These are phyloP conservation scores for Acrocephalus kingi DNA, from an alignment of 2,113 vertebrate genomes.

Conservation along the genomic window DNA sequence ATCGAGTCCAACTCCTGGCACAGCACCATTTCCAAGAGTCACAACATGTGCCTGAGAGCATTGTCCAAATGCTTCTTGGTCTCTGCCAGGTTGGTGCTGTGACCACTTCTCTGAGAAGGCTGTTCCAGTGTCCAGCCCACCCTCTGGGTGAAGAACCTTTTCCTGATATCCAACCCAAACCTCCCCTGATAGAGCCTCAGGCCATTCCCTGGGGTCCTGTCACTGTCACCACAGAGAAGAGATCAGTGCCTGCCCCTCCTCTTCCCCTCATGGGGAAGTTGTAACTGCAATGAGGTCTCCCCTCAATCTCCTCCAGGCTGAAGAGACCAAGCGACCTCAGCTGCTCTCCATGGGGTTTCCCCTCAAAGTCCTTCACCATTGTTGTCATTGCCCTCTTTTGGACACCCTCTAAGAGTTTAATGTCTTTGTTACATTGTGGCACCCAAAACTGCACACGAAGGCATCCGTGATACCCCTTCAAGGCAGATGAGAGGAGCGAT, in stretches of 20 bases:
- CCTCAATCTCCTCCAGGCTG: not conserved
- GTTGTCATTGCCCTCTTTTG: rapidly evolving
- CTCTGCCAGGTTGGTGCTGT: not conserved
- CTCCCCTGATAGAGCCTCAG: not conserved
- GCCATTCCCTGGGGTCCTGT: not conserved
- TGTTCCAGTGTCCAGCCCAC: not conserved
- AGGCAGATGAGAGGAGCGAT: not conserved
- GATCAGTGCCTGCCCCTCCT: not conserved
- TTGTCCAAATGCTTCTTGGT: rapidly evolving
- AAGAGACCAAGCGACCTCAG: not conserved
- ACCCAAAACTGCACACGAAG: rapidly evolving
- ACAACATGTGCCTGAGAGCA: not conserved
- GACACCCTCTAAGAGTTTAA: not conserved
- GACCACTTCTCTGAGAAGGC: not conserved
- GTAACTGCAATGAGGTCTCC: rapidly evolving
- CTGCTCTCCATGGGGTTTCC: rapidly evolving
- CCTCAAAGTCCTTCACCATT: not conserved
- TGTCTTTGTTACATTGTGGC: not conserved
- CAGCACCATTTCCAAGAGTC: not conserved
- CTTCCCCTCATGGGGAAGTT: rapidly evolving
- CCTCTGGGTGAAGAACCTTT: not conserved
- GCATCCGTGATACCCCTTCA: rapidly evolving
- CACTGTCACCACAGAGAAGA: not conserved
- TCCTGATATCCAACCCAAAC: not conserved
- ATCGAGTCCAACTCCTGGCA: not conserved